Base-by-base conservation (phyloP, 2,113 vertebrate genomes). In the Semicossyphus pulcher region DNA sequence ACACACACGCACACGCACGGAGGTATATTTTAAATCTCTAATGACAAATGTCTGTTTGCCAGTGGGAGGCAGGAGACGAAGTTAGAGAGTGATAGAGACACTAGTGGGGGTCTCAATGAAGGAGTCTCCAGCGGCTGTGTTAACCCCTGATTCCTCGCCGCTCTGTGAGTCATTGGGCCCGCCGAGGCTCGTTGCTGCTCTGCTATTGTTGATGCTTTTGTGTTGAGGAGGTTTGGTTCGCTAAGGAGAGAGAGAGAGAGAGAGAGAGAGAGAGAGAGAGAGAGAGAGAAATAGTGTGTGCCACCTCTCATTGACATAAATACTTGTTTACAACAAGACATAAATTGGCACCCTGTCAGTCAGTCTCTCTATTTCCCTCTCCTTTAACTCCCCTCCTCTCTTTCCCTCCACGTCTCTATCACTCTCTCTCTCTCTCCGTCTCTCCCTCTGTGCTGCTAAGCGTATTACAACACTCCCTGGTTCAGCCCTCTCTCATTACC, bases 401-500 rank as follows among this genome's bases (percentile, higher is more conserved):
- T 80, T 82, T 73, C 69, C 66, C 70, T 70, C 71, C 57, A 75
- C 75, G 68, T 75, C 82, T 80, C 71, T 60, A 16, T 63, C 72
- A 72, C 23, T 65, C 71, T 70, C 45, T 72, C 73, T 81, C 64
- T 65, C 66, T 78, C 81, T 60, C 58, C 70, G 29, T 51, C 78
- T 73, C 72, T 84, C 80, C 72, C 84, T 80, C 84, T 80, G 83
- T 88, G 87, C 84, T 85, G 81, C 87, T 88, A 83, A 91, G 89
- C 85, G 72, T 90, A 91, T 91, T 92, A 90, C 89, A 92, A 87
- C 86, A 89, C 86, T 91, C 91, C 84, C 84, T 78, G 89, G 86
- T 90, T 91, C 90, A 92, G 86, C 89, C 89, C 91, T 92, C 88
- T 89, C 91, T 92, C 89, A 91, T 92, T 92, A 92, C 89, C 90